Conservation (phyloP, 2,797 vertebrate genomes). For the Heteromormyrus szaboi region DNA sequence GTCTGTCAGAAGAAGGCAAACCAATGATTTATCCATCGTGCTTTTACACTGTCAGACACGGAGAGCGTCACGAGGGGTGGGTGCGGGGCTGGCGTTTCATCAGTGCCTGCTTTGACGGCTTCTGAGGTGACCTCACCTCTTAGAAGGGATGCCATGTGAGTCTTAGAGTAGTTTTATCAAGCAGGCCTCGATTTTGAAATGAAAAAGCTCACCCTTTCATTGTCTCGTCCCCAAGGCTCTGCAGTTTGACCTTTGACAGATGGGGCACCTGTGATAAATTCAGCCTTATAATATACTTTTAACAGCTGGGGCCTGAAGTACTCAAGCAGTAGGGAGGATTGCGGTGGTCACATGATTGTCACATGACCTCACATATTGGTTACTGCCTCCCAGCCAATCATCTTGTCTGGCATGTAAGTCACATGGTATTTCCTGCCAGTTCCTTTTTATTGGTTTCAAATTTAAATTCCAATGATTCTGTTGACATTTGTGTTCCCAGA, state of each 20-base stretch:
- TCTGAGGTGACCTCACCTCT: not conserved
- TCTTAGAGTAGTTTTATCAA: not conserved
- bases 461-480: constrained; percentile 1
- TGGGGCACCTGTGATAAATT: not conserved
- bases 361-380: not conserved
- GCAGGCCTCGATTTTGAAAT: not conserved
- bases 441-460: not conserved
- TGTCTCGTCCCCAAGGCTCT: not conserved
- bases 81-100: not conserved
- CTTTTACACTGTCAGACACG: not conserved
- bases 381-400: not conserved
- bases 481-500: constrained; percentile 16
- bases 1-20: not conserved
- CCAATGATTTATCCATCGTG: not conserved
- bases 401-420: not conserved
- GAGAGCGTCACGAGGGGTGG: not conserved
- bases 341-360: not conserved
- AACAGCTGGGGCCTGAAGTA: not conserved
- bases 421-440: not conserved
- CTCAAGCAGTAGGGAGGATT: not conserved
- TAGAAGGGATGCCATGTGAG: not conserved
- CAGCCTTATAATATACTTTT: not conserved
- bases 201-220: not conserved
- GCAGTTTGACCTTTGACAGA: not conserved
- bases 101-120: not conserved